phyloP scores from a whole-genome alignment of 2,888 invertebrate genomes.

The Aleiodes alternator region DNA sequence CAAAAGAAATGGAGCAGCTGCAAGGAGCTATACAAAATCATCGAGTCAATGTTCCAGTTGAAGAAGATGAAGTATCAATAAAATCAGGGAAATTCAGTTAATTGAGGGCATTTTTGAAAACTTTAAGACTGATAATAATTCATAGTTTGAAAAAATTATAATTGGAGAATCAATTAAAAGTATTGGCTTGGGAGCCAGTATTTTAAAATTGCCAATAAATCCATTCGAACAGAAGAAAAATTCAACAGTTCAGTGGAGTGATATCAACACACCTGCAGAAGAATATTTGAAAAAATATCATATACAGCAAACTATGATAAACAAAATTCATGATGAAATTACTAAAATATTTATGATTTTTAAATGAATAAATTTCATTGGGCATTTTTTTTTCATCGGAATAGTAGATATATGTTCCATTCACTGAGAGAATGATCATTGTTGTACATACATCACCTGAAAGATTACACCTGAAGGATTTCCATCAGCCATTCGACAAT shows the following conservation, averaged over 20 bases:
- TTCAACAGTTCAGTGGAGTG: too few species aligned
- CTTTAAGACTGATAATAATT: constrained; percentile 2
- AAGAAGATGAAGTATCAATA: background rate
- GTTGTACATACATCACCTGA: background rate
- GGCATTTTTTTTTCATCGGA: constrained; percentile 31
- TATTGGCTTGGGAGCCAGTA: constrained; percentile 51
- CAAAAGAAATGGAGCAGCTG: constrained; percentile 26
- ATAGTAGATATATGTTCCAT: constrained; percentile 36
- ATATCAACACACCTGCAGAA: too few species aligned
- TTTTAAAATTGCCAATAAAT: constrained; percentile 39
- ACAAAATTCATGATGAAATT: too few species aligned
- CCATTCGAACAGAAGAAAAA: constrained; percentile 33
- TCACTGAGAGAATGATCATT: constrained; percentile 25
- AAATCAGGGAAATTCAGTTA: background rate
- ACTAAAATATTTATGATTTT: too few species aligned
- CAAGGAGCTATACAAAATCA: constrained; percentile 15
- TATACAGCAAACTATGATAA: too few species aligned
- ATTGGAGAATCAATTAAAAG: background rate
- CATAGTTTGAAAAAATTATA: background rate
- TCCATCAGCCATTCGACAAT: background rate
- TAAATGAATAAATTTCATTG: constrained; percentile 35
- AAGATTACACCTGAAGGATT: background rate
- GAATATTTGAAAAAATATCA: too few species aligned
- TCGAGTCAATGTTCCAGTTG: constrained; percentile 35
- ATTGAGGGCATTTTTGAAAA: constrained; percentile 23